Base-by-base conservation (phyloP, 1,140 invertebrate genomes). In the Achroia grisella region DNA sequence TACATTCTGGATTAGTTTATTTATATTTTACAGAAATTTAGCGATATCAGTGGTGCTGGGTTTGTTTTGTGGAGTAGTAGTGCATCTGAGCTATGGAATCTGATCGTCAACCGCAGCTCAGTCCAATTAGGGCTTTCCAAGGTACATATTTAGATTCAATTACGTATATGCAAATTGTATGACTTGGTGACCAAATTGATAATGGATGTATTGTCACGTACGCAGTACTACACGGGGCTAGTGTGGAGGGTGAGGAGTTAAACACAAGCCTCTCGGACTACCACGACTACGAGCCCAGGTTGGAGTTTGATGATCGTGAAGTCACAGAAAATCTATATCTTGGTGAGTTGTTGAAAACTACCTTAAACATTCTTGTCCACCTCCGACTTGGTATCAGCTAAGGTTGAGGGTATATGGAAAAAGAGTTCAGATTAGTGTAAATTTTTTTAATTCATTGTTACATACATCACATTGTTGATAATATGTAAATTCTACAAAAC, bases 261-360 rank as follows among this genome's bases (percentile, higher is more conserved):
- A 94, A 94, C 75, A 93, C 94, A 36, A 97, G 95, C 86, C 88
- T 97, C 40, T 96, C 95, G 28, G 95, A 96, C 80, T 94, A 92
- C 75, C 94, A 96, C 82, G 95, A 97, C 87, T 95, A 97, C 81
- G 96, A 98, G 75, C 96, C 96, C 14, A 95, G 96, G 86, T 88
- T 98, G 71, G 96, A 98, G 82, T 98, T 98, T 88, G 96, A 98
- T 87, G 96, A 98, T 86, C 95, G 95, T 8, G 96, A 98, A 86
- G 76, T 97, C 36, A 91, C 92, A 66, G 88, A 89, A 64, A 80
- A 87, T 43, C 68, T 85, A 55, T 76, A 65, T 36, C 39, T 80
- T 57, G 75, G 77, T 83, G 56, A 69, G 71, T 63, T 32, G 1
- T 35, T 29, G 10, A 35, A 23, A 23, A 23, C 17, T 3, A 23